These are phyloP conservation scores for Elysia chlorotica DNA, from an alignment of 1,140 invertebrate genomes.

Conservation along the genomic window DNA sequence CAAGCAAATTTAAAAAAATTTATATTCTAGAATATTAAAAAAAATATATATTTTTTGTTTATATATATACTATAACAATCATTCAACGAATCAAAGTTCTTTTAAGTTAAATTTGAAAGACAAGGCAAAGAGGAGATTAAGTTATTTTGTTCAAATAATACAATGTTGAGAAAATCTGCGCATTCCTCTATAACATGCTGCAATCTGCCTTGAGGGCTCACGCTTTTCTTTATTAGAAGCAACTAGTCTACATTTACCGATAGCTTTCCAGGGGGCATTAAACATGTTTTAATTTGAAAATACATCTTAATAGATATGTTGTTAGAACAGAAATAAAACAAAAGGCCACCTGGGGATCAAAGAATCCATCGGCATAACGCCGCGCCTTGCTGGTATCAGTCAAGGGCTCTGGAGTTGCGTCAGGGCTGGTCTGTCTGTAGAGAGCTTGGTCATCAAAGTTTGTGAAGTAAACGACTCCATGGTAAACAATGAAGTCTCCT, in stretches of 20 bases:
- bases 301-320: neutral
- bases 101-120: no score
- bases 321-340: neutral
- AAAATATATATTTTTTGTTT: no score
- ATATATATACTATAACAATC: no score
- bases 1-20: no score
- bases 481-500: slow-evolving; percentile 54
- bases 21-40: no score
- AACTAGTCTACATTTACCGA: neutral
- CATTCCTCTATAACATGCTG: neutral
- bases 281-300: neutral
- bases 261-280: neutral
- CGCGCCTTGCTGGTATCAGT: slow-evolving; percentile 36
- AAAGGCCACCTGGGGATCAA: slow-evolving; percentile 33
- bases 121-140: no score
- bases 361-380: slow-evolving; percentile 52
- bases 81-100: no score
- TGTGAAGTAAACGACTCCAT: slow-evolving; percentile 51
- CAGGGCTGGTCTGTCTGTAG: slow-evolving; percentile 42
- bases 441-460: slow-evolving; percentile 54
- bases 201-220: neutral
- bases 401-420: slow-evolving; percentile 32
- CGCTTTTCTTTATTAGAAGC: neutral
- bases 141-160: no score
- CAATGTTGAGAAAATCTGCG: neutral